Percentiles rank a stretch among this genome's conserved stretches.
Evolutionary conservation across 2,797 vertebrate species (phyloP).

Genomic region (Smutsia gigantea): DNA sequence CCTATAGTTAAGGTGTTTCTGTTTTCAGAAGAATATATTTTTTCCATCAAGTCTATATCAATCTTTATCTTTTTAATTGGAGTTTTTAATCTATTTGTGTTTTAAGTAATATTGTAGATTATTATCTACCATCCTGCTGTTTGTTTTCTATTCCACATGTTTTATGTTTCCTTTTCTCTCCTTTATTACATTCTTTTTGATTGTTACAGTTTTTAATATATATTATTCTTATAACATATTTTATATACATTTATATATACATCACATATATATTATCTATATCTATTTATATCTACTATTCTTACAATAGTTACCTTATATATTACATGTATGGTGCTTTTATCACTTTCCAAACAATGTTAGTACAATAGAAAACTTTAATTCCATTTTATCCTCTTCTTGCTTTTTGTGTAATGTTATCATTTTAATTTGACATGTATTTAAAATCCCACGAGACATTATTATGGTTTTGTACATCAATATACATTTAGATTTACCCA

Average conservation of each 20-base stretch:
- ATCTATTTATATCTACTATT: neutral
- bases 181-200: neutral
- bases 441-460: neutral
- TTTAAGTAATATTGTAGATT: neutral
- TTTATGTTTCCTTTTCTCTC: neutral
- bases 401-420: neutral
- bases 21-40: neutral
- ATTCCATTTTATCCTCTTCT: neutral
- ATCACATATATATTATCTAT: neutral
- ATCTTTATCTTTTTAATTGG: neutral
- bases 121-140: neutral
- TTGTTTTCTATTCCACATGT: neutral
- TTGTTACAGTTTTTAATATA: neutral
- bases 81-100: neutral
- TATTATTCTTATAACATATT: neutral
- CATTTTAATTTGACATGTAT: neutral
- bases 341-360: neutral
- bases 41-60: neutral
- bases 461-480: neutral
- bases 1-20: neutral
- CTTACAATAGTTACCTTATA: neutral
- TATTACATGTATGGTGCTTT: neutral
- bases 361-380: neutral
- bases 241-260: neutral
- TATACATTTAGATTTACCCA: neutral